These are phyloP conservation scores for Delphinus delphis DNA, from an alignment of 2,113 vertebrate species.

Conservation along the genomic window DNA sequence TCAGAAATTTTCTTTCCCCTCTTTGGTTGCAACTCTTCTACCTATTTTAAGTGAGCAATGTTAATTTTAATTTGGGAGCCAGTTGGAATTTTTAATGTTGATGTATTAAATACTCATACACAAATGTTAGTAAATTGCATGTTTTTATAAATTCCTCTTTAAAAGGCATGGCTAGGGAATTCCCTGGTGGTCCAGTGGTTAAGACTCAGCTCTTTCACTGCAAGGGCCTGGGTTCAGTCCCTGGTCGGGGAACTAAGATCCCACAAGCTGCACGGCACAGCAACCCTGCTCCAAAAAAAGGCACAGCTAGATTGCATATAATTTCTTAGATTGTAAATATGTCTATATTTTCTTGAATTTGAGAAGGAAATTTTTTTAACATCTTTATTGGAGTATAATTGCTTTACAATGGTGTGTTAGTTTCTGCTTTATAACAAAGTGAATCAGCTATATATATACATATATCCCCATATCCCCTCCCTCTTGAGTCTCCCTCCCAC, in stretches of 20 bases:
- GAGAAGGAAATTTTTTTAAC: slow-evolving; percentile 15
- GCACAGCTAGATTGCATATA: background rate
- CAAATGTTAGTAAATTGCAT: background rate
- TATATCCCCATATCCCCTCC: too few relatives aligned
- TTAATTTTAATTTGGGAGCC: slow-evolving; percentile 44
- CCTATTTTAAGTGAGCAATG: slow-evolving; percentile 14
- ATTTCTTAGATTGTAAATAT: background rate
- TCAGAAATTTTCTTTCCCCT: background rate
- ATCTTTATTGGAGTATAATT: too few relatives aligned
- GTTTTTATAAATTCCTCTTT: background rate
- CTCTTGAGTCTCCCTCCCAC: too few relatives aligned
- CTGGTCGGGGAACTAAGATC: background rate
- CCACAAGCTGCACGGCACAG: background rate
- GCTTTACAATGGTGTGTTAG: too few relatives aligned
- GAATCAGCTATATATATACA: too few relatives aligned
- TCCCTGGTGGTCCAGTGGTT: background rate
- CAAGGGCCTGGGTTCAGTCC: background rate
- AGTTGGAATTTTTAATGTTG: slow-evolving; percentile 49
- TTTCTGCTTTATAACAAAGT: too few relatives aligned
- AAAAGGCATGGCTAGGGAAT: background rate
- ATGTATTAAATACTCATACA: background rate
- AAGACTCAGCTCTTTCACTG: background rate
- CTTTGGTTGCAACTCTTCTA: background rate
- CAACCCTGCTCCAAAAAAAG: background rate
- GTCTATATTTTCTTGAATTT: slow-evolving; percentile 42